Evolutionary conservation across 2,113 vertebrate species (phyloP), one percentile per base, ranked within the genome.

Genomic region (Python bivittatus): DNA sequence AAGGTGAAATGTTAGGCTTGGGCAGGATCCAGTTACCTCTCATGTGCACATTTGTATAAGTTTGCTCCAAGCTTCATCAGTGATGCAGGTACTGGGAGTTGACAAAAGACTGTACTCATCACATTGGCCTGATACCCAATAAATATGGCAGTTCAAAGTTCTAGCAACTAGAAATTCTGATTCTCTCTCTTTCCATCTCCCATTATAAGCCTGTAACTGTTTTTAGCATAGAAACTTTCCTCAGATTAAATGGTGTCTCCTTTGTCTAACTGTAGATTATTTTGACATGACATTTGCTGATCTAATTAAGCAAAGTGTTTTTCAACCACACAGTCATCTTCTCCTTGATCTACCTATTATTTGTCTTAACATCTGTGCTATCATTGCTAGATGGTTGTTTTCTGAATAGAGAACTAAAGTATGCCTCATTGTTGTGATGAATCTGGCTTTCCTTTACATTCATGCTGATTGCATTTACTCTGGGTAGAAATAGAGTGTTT

Each of bases 401-500:
- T 92, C 38, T 0, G 0, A 9, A 15, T 91, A 9, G 57, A 86
- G 72, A 91, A 84, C 10, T 88, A 91, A 79, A 15, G 7, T 53
- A 25, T 15, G 1, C 8, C 88, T 93, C 79, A 91, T 52, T 3
- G 27, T 58, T 85, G n/a, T 57, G 79, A 84, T 83, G 1, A 52
- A 27, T 88, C 53, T 44, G 42, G 61, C 23, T 68, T 89, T 91
- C 15, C n/a, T 85, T 64, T 52, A 79, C 79, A 85, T 0, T 61
- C 57, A 91, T 1, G 1, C 7, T 84, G 52, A 64, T 86, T 68
- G 22, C 38, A 91, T 58, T n/a, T 88, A 83, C 33, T 56, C 61
- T 0, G 25, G 57, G n/a, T 91, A 79, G 86, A 94, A 95, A 94
- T 29, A 0, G 64, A 95, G 83, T 42, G 94, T 86, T 68, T 91